Percentiles rank a stretch among this genome's conserved stretches.
phyloP scores from a whole-genome alignment of 1,140 invertebrate species.

The Drosophila mayri region DNA sequence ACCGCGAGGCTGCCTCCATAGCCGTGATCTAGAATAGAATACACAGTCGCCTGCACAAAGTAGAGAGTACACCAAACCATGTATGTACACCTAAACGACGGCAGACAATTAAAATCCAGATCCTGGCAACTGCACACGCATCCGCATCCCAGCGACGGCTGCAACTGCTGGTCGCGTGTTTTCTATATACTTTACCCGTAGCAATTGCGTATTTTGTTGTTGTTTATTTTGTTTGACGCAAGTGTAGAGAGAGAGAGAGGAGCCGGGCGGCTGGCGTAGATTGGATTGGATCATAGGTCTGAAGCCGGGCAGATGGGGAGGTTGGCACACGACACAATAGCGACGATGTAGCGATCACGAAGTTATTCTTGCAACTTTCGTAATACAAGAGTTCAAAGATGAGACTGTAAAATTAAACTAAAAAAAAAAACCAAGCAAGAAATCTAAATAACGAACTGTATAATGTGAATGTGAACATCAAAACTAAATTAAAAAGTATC shows the following conservation, averaged over 20 bases:
- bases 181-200: conserved; percentile 35
- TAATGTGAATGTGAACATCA: conserved; percentile 69
- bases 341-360: conserved; percentile 36
- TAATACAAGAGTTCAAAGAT: conserved; percentile 77
- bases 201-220: conserved; percentile 61
- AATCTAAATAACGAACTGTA: conserved; percentile 70
- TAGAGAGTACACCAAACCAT: conserved; percentile 30
- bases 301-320: conserved; percentile 7
- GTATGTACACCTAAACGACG: conserved; percentile 34
- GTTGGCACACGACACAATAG: conserved; percentile 36
- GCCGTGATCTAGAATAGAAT: neutral
- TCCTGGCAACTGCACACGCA: conserved; percentile 16
- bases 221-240: conserved; percentile 54
- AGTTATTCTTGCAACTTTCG: conserved; percentile 80
- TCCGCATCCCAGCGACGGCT: conserved; percentile 16
- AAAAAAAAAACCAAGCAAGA: conserved; percentile 55
- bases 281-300: neutral
- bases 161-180: conserved; percentile 23
- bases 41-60: conserved; percentile 6
- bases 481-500: conserved; percentile 71
- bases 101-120: conserved; percentile 53
- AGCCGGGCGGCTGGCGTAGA: neutral
- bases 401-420: conserved; percentile 79
- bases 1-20: conserved; percentile 9
- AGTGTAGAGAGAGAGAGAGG: neutral